These are phyloP conservation scores for Anniella stebbinsi DNA, from an alignment of 2,797 vertebrate species.

Conservation along the genomic window DNA sequence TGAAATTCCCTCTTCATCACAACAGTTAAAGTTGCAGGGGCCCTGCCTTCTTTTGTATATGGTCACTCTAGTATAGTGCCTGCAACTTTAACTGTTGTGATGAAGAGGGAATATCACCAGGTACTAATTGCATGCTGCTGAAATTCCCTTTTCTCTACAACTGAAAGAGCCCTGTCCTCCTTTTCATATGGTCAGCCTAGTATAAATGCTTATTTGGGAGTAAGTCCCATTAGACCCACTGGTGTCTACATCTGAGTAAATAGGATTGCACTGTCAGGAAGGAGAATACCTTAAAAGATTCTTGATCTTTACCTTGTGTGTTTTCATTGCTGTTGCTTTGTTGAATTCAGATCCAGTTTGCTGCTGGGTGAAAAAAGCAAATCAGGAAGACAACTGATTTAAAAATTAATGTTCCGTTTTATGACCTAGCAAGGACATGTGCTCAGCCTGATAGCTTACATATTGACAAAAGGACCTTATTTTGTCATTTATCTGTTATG, in stretches of 20 bases:
- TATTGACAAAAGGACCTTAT: not conserved
- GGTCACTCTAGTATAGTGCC: too few species aligned
- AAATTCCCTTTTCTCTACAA: too few species aligned
- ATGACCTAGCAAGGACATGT: not conserved
- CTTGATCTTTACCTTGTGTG: not conserved
- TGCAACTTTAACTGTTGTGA: too few species aligned
- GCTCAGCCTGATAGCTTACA: constrained; percentile 9
- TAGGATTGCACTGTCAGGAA: constrained; percentile 20
- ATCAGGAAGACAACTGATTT: constrained; percentile 43
- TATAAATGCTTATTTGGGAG: too few species aligned
- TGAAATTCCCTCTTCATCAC: too few species aligned
- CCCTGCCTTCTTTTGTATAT: too few species aligned
- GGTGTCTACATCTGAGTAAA: not conserved
- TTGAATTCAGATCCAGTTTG: constrained; percentile 36
- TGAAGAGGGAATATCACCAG: too few species aligned
- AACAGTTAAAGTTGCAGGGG: too few species aligned
- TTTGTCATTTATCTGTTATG: not conserved
- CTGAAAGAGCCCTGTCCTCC: too few species aligned
- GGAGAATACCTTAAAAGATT: constrained; percentile 20
- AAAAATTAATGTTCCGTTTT: not conserved
- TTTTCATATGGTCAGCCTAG: too few species aligned
- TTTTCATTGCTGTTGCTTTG: constrained; percentile 8
- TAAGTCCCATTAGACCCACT: too few species aligned
- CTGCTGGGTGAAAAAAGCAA: constrained; percentile 18
- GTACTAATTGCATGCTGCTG: too few species aligned